A percentile compares a stretch with the other conserved stretches of the same genome.
Evolutionary conservation across 37 sponge, comb jelly and placozoan genomes (phyloP).

Genomic region (Ephydatia muelleri): DNA sequence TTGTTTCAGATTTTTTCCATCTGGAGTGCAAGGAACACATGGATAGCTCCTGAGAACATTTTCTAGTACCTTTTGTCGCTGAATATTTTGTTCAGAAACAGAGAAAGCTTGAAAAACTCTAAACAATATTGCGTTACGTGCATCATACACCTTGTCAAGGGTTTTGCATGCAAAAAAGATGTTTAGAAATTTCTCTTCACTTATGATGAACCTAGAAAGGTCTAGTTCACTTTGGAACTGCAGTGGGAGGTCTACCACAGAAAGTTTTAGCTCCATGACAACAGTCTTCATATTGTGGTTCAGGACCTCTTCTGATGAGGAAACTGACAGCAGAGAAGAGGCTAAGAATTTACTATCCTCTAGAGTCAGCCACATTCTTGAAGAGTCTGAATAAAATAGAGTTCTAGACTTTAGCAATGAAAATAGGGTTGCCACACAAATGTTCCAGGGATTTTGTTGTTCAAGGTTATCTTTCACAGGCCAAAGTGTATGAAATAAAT

Average conservation of each 20-base stretch:
- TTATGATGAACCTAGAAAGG: neutral
- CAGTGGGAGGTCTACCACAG: conserved; percentile 49
- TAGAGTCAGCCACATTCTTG: conserved; percentile 9
- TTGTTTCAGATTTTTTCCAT: conserved; percentile 30
- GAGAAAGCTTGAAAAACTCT: neutral
- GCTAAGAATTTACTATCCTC: conserved; percentile 3
- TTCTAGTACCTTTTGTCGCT: neutral
- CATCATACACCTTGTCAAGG: neutral
- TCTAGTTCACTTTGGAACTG: conserved; percentile 5
- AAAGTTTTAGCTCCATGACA: conserved; percentile 8
- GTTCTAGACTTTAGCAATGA: neutral
- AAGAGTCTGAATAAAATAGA: conserved; percentile 35
- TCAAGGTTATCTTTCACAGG: conserved; percentile 20
- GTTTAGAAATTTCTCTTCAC: neutral
- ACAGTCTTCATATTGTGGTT: conserved; percentile 3
- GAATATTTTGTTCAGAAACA: too few species aligned
- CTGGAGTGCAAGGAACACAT: conserved; percentile 55
- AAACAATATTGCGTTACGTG: neutral
- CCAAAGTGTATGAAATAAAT: conserved; percentile 47
- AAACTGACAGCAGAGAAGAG: neutral
- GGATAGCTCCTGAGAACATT: neutral
- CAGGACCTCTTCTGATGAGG: neutral
- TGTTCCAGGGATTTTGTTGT: conserved; percentile 39
- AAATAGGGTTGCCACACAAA: neutral
- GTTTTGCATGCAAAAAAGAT: neutral